Base-by-base conservation (phyloP, 2,797 vertebrate genomes). In the Danio jaintianensis region DNA sequence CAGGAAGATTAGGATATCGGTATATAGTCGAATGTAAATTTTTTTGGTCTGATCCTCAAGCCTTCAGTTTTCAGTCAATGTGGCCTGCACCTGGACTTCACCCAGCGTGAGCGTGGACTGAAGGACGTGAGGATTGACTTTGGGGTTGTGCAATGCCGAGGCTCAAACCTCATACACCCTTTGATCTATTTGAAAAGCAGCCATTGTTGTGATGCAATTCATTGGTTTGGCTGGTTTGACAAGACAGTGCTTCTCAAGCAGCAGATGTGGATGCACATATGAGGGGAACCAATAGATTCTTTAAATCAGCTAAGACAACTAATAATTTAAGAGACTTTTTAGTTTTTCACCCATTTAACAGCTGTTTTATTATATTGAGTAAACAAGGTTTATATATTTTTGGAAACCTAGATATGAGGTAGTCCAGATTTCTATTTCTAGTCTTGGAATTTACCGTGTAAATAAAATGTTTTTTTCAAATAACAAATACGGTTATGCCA, bases 121-220 rank as follows among this genome's bases (percentile, higher is more conserved):
- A 78, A 82, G 61, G 70, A 72, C 58, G 61, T 20, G 40, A 62
- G 42, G 18, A 78, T 82, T 77, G 61, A 73, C 64, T 67, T 36
- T 53, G 16, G 36, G 48, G 50, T 84, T 87, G 80, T 77, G 82
- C 71, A 84, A 82, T 61, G 1, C 61, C 0, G 18, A 69, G 55
- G 45, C 48, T 29, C 73, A 72, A 72, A 12, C 42, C 50, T 55
- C 64, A 64, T 48, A 11, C 74, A 78, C 40, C 58, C 69, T 80
- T 75, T 82, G 68, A 29, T 68, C 82, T 72, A 5, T 70, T 82
- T 53, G 7, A 15, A 47, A 78, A 64, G 47, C 66, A 59, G 9
- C 55, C 8, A 68, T 83, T 82, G 69, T 40, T 84, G 15, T 78
- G 81, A 72, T 72, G 79, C 77, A 75, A 43, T 64, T 79, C 59